Conservation (phyloP, 1,140 invertebrate species). For the Tribolium madens region DNA sequence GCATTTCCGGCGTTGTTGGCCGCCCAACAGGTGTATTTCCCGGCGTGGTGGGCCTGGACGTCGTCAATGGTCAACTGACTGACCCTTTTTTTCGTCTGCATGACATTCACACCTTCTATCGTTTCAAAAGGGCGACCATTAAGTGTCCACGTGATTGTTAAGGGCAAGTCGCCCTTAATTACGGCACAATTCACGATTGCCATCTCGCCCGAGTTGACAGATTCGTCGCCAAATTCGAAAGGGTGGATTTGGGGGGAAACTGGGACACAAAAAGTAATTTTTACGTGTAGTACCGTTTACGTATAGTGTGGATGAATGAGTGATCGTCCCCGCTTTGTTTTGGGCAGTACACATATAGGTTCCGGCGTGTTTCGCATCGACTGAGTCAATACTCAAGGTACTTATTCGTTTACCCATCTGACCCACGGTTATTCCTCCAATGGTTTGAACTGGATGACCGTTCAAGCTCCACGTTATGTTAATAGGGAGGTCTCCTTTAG, state of each 20-base stretch:
- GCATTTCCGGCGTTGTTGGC: slow-evolving; percentile 73
- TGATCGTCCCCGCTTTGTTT: slow-evolving; percentile 75
- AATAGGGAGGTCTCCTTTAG: slow-evolving; percentile 71
- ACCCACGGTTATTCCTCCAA: slow-evolving; percentile 64
- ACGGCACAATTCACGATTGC: slow-evolving; percentile 71
- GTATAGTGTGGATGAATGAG: slow-evolving; percentile 71
- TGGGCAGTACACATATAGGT: slow-evolving; percentile 77
- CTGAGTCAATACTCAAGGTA: slow-evolving; percentile 75
- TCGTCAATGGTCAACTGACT: slow-evolving; percentile 76
- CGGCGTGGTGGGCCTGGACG: slow-evolving; percentile 72
- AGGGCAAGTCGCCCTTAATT: slow-evolving; percentile 74
- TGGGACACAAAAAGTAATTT: slow-evolving; percentile 53
- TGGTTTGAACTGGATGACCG: slow-evolving; percentile 50
- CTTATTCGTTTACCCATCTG: slow-evolving; percentile 75
- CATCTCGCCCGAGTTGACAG: slow-evolving; percentile 69
- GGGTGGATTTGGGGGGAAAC: slow-evolving; percentile 68
- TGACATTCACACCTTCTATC: slow-evolving; percentile 68
- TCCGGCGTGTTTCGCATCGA: slow-evolving; percentile 70
- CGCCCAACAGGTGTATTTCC: slow-evolving; percentile 77
- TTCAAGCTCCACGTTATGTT: slow-evolving; percentile 67
- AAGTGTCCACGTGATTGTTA: slow-evolving; percentile 75
- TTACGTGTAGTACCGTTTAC: slow-evolving; percentile 72
- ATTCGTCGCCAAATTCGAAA: slow-evolving; percentile 67
- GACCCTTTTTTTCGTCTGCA: slow-evolving; percentile 72
- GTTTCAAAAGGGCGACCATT: slow-evolving; percentile 69